Conservation (phyloP, 2,888 invertebrate species). For the Phasia obesa region DNA sequence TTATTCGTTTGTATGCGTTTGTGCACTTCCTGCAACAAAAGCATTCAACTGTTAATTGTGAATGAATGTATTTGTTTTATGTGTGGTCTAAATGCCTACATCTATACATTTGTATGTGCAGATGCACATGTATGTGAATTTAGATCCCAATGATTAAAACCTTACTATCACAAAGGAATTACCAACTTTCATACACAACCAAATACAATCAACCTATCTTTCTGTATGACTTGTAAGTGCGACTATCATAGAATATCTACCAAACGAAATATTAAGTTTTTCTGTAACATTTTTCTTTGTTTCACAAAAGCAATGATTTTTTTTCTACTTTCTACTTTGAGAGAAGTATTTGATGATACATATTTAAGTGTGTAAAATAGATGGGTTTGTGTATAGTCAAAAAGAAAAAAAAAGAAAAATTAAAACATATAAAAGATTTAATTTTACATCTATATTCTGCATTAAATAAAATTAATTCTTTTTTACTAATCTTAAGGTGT, state of each 20-base stretch:
- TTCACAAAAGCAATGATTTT: neutral
- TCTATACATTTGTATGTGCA: neutral
- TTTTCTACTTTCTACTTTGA: neutral
- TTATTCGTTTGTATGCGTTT: neutral
- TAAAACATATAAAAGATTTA: neutral
- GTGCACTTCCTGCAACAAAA: slow-evolving; percentile 10
- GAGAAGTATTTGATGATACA: slow-evolving; percentile 1
- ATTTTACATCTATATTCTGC: neutral
- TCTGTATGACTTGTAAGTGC: slow-evolving; percentile 16
- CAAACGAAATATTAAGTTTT: slow-evolving; percentile 13
- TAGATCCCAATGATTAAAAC: slow-evolving; percentile 9
- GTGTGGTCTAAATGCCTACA: neutral
- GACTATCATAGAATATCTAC: slow-evolving; percentile 13
- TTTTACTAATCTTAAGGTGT: neutral
- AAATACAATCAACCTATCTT: slow-evolving; percentile 15
- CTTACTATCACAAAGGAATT: slow-evolving; percentile 28
- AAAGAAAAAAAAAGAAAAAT: neutral
- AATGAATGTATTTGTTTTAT: neutral
- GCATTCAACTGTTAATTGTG: slow-evolving; percentile 38
- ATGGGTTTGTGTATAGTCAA: neutral
- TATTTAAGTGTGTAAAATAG: neutral
- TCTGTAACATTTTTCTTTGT: neutral
- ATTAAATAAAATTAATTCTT: neutral
- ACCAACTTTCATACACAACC: neutral
- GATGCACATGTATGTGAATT: neutral